phyloP scores from a whole-genome alignment of 2,113 vertebrate genomes.

The Bostrychus sinensis region DNA sequence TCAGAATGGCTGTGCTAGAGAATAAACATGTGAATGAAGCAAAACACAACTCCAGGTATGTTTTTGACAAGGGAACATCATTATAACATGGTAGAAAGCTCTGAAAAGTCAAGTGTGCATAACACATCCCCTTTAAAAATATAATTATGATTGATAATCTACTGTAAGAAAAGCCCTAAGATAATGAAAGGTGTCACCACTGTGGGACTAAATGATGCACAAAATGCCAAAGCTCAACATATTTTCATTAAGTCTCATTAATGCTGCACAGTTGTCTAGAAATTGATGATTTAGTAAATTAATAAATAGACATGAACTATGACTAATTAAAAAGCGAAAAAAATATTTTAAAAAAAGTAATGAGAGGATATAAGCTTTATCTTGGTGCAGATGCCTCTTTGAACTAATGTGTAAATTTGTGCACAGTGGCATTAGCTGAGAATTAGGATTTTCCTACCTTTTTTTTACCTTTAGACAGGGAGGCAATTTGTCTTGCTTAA shows the following conservation, averaged over 20 bases:
- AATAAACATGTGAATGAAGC: too few species aligned
- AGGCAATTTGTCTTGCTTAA: constrained; percentile 1
- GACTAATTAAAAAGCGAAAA: not conserved
- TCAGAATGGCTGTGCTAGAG: too few species aligned
- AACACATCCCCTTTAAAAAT: too few species aligned
- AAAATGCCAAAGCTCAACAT: not conserved
- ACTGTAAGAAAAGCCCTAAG: not conserved
- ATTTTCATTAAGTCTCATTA: not conserved
- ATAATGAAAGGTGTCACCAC: not conserved
- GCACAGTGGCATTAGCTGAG: not conserved
- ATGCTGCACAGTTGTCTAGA: not conserved
- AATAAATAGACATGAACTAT: not conserved
- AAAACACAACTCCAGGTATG: too few species aligned
- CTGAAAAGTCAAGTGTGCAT: too few species aligned
- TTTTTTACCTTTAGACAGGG: not conserved
- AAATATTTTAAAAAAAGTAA: not conserved
- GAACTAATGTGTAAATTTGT: not conserved
- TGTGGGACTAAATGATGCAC: not conserved
- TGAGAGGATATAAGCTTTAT: not conserved
- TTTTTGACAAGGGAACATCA: too few species aligned
- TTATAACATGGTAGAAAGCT: too few species aligned
- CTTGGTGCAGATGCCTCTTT: not conserved
- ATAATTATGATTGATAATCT: too few species aligned
- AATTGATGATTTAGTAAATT: too few species aligned
- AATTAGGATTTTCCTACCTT: not conserved